Base-by-base conservation (phyloP, 2,113 vertebrate species). In the Motacilla alba region DNA sequence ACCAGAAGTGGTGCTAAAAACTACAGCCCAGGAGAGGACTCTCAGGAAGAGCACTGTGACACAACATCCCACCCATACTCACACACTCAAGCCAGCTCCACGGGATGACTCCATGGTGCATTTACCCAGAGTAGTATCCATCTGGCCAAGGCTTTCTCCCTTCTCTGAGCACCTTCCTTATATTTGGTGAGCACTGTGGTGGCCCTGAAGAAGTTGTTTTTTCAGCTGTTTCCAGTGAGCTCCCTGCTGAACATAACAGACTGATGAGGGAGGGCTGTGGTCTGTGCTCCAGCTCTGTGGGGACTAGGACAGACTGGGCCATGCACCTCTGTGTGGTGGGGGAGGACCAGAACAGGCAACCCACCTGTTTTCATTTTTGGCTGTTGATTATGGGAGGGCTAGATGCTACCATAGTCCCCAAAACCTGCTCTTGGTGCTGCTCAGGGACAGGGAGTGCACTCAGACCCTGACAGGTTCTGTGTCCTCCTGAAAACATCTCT, bases 401-500 rank as follows among this genome's bases (percentile, higher is more conserved):
- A 24, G 11, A n/a, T 21, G 31, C 50, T 2, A 28, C 30, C 23
- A 26, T 39, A 52, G 10, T 28, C 7, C 26, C 17, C 28, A 63
- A 83, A 49, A 53, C 43, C 30, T 67, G 19, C 56, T 62, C 17
- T 28, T 17, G 30, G 13, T 52, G 35, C 39, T 31, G 43, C 5
- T 24, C 21, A 63, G 7, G 5, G 1, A 17, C 9, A 22, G 19
- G 37, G 28, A 72, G 28, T 10, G 37, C 23, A 30, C 8, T 21
- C 15, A 11, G 17, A 52, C 31, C 70, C 33, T 37, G 46, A 23
- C 6, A 50, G 43, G 35, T 30, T 55, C 30, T 69, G 35, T 9
- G 7, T 6, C 6, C 55, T 33, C 30, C 31, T 31, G 6, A 56
- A n/a, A 4, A 4, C 3, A 21, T 23, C 13, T 9, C 0, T 30